Evolutionary conservation across 2,797 vertebrate species (phyloP).

Genomic region (Octomys mimax): DNA sequence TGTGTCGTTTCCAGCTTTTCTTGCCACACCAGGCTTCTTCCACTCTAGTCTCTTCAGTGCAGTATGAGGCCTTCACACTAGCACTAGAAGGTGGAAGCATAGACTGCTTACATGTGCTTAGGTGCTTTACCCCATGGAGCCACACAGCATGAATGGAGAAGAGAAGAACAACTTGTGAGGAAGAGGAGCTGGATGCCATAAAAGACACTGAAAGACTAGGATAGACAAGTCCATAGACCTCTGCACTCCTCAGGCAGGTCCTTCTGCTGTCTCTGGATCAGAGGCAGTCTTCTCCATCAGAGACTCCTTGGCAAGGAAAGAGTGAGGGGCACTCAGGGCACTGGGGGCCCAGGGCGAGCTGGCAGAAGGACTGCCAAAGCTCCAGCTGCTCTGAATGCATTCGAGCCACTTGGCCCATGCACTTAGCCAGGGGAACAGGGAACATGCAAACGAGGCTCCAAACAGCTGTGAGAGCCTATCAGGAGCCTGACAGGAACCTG

Average conservation of each 20-base stretch:
- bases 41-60: not conserved
- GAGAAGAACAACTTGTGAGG: not conserved
- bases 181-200: not conserved
- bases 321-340: not conserved
- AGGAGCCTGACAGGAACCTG: slow-evolving; percentile 37
- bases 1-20: not conserved
- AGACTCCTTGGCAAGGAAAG: not conserved
- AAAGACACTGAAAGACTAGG: not conserved
- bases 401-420: slow-evolving; percentile 42
- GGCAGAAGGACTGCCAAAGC: not conserved
- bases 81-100: not conserved
- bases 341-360: not conserved
- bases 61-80: not conserved
- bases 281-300: not conserved
- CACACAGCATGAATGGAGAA: not conserved
- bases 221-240: no score
- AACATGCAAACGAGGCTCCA: slow-evolving; percentile 16
- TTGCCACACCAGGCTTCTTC: not conserved
- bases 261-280: not conserved
- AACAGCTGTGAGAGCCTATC: slow-evolving; percentile 25
- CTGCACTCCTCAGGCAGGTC: not conserved
- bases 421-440: not conserved
- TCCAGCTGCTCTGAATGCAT: slow-evolving; percentile 46
- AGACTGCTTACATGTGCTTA: not conserved
- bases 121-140: not conserved